These are phyloP conservation scores for Macaca nemestrina DNA, from an alignment of 2,113 vertebrate genomes.

Conservation along the genomic window DNA sequence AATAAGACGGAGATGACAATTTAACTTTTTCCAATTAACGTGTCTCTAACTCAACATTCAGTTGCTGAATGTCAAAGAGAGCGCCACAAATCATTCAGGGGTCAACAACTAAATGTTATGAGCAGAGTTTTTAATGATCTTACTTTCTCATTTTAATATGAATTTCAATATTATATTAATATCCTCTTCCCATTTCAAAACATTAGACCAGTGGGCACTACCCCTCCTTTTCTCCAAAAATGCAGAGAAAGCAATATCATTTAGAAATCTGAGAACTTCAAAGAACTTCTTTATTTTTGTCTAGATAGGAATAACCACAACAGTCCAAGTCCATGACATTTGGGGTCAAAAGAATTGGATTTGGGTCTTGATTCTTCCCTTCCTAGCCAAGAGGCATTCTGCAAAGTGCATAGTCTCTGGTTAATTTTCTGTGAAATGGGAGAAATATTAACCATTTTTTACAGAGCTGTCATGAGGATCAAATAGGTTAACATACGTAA, in stretches of 20 bases:
- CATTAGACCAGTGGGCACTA: background rate
- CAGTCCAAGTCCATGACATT: background rate
- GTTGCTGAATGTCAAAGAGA: constrained; percentile 30
- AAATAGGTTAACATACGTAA: background rate
- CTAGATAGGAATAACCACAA: background rate
- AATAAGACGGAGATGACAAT: constrained; percentile 58
- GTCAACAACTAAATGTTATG: constrained; percentile 22
- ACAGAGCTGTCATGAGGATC: background rate
- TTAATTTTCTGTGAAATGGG: background rate
- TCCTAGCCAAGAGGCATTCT: background rate
- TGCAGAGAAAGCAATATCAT: background rate
- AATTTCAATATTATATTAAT: background rate
- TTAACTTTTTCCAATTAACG: constrained; percentile 68
- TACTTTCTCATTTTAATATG: constrained; percentile 30
- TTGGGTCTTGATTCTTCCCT: background rate
- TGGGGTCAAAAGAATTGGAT: background rate
- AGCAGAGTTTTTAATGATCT: constrained; percentile 31
- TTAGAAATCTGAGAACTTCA: background rate
- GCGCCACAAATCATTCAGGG: constrained; percentile 32
- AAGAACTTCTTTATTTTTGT: background rate
- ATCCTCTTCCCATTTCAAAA: constrained; percentile 11
- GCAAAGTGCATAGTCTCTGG: background rate
- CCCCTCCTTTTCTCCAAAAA: background rate
- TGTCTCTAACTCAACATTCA: constrained; percentile 50
- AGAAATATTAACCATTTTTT: background rate